A percentile compares a stretch with the other conserved stretches of the same genome.
phyloP scores from a whole-genome alignment of 2,888 invertebrate species.

The Celastrina argiolus region DNA sequence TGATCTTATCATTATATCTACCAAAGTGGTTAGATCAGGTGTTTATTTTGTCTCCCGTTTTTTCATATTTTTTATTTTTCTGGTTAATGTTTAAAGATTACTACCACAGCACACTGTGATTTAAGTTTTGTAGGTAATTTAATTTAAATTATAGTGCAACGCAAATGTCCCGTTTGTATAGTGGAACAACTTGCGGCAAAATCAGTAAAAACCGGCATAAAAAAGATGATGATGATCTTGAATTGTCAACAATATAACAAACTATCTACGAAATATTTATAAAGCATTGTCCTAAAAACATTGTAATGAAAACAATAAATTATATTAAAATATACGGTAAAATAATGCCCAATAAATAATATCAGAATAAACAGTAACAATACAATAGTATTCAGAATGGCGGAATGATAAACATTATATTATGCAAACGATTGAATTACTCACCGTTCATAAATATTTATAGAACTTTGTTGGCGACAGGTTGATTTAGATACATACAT shows the following conservation, averaged over 20 bases:
- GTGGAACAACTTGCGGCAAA: too few relatives aligned
- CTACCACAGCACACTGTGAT: too few relatives aligned
- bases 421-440: conserved; percentile 13
- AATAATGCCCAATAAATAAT: background rate
- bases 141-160: too few relatives aligned
- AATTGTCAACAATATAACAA: background rate
- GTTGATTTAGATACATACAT: background rate
- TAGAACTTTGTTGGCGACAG: background rate
- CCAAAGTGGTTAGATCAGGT: too few relatives aligned
- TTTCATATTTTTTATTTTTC: too few relatives aligned
- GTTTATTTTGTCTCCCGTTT: too few relatives aligned
- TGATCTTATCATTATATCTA: background rate
- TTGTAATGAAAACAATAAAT: background rate
- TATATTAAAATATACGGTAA: background rate
- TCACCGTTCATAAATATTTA: conserved; percentile 5
- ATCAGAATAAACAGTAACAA: background rate
- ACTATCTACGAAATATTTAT: background rate
- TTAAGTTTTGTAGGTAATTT: too few relatives aligned
- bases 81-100: too few relatives aligned
- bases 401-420: conserved; percentile 3
- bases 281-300: background rate
- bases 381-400: background rate
- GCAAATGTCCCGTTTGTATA: too few relatives aligned
- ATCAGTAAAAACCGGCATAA: too few relatives aligned
- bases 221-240: too few relatives aligned